Percentiles rank a stretch among this genome's conserved stretches.
These are phyloP conservation scores for Noctilio leporinus DNA, from an alignment of 2,113 vertebrate species.

Conservation along the genomic window DNA sequence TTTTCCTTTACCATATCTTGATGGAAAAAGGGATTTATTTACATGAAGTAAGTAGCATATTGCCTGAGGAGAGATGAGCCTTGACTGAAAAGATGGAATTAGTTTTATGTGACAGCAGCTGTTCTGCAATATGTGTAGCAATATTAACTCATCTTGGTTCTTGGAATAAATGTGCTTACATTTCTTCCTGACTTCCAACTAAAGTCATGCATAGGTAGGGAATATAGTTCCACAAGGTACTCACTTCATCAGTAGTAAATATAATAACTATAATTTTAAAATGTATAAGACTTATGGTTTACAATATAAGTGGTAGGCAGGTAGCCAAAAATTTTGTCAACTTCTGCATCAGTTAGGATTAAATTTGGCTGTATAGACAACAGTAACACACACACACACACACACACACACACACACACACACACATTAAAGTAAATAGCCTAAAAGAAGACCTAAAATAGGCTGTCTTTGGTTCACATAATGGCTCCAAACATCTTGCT, in stretches of 20 bases:
- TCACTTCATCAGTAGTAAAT: not conserved
- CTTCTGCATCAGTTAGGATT: not conserved
- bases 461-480: not conserved
- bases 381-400: not conserved
- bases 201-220: not conserved
- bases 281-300: not conserved
- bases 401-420: not conserved
- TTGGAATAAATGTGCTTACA: not conserved
- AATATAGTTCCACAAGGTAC: not conserved
- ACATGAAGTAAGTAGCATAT: slow-evolving; percentile 15
- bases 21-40: slow-evolving; percentile 22
- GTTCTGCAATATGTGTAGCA: slow-evolving; percentile 21
- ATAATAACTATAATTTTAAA: not conserved
- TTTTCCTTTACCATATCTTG: not conserved
- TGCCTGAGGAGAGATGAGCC: slow-evolving; percentile 26
- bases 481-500: not conserved
- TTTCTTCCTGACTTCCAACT: not conserved
- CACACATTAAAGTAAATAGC: not conserved
- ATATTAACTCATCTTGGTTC: not conserved
- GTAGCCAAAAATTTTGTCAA: not conserved
- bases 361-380: not conserved
- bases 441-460: not conserved
- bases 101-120: slow-evolving; percentile 33
- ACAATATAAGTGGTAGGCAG: not conserved
- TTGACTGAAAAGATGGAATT: slow-evolving; percentile 35